Base-by-base conservation (phyloP, 2,888 invertebrate species). In the Eucera pruinosa region DNA sequence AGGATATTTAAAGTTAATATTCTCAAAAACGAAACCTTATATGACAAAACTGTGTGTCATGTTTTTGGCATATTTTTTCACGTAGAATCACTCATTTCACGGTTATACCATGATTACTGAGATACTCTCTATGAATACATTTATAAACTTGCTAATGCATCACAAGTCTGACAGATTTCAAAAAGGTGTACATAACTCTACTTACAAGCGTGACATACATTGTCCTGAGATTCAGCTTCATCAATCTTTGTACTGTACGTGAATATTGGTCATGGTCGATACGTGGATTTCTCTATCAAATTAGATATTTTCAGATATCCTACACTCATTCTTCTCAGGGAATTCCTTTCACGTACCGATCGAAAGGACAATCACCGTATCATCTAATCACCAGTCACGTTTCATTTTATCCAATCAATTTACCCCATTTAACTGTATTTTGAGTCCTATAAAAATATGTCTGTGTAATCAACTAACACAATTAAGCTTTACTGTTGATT, bases 261-360 rank as follows among this genome's bases (percentile, higher is more conserved):
- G 18, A 11, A 52, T 33, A 52, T 52, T 30, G 11, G 20, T 54
- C 33, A 20, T 1, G 20, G 5, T 13, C 2, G 20, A 18, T 36
- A 25, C n/a, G n/a, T 36, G 33, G 20, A 36, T 5, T 18, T 6
- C 5, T 20, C 20, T 5, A 30, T n/a, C 33, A 54, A 54, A 20
- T 20, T 13, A 54, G 54, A 54, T 33, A 54, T 30, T 30, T n/a
- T 15, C 48, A 48, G 23, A n/a, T n/a, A n/a, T n/a, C n/a, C n/a
- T n/a, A n/a, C n/a, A n/a, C n/a, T n/a, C n/a, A n/a, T 48, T 48
- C 18, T 30, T 30, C 18, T 11, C 30, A n/a, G 30, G 30, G 30
- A 52, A 30, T 30, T 52, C 52, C 18, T 18, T 30, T 30, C 30
- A 52, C 30, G 30, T 30, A 18, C 18, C n/a, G n/a, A n/a, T n/a